phyloP scores from a whole-genome alignment of 2,888 invertebrate genomes.

The Pachydiplax longipennis region DNA sequence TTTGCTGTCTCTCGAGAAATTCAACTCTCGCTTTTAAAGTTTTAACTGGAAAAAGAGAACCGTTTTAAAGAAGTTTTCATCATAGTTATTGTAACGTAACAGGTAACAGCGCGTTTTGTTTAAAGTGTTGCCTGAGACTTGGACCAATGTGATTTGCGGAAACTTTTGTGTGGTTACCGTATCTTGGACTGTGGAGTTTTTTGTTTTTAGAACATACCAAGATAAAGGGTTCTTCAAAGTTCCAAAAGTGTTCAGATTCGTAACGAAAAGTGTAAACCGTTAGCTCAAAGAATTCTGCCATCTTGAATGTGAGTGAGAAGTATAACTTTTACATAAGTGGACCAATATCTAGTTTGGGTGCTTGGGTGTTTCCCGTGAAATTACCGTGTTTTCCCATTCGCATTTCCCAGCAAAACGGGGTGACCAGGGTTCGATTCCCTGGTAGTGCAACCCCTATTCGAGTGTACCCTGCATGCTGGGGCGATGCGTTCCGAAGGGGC shows the following conservation, averaged over 20 bases:
- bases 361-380: background rate
- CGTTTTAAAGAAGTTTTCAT: background rate
- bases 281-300: background rate
- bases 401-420: background rate
- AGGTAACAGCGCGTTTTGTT: background rate
- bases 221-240: background rate
- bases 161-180: background rate
- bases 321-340: background rate
- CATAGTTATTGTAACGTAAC: background rate
- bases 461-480: background rate
- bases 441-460: background rate
- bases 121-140: background rate
- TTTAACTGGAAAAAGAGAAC: background rate
- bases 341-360: background rate
- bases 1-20: background rate
- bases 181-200: background rate
- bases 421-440: background rate
- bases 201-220: background rate
- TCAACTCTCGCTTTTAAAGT: background rate
- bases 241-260: background rate
- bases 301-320: background rate
- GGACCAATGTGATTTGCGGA: background rate
- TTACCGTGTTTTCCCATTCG: background rate
- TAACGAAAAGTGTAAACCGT: background rate
- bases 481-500: slow-evolving; percentile 18